Conservation (phyloP, 2,888 invertebrate species). For the Coelogynopora nodosa region DNA sequence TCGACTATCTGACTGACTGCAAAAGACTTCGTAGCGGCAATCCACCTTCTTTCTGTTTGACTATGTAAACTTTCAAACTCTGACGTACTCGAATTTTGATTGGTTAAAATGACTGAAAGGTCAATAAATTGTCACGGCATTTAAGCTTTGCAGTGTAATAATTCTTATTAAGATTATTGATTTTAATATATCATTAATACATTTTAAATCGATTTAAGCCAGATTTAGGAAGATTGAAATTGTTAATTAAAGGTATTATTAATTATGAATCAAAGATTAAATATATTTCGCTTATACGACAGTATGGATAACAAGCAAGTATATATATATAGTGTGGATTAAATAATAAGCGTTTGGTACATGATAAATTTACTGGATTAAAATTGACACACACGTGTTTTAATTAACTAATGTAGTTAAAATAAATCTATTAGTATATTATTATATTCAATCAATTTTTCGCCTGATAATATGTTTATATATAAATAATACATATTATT, state of each 20-base stretch:
- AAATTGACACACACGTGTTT: too few relatives aligned
- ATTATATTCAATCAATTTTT: too few relatives aligned
- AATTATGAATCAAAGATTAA: too few relatives aligned
- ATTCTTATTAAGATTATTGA: neutral
- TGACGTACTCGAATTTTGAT: constrained; percentile 27
- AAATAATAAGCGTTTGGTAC: too few relatives aligned
- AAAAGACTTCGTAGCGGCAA: neutral
- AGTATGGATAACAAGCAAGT: too few relatives aligned
- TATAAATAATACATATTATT: neutral
- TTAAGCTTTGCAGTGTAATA: neutral
- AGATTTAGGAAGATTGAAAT: too few relatives aligned
- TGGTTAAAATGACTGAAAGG: neutral
- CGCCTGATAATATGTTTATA: too few relatives aligned
- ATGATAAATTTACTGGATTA: too few relatives aligned
- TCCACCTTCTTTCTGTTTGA: constrained; percentile 9
- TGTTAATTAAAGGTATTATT: too few relatives aligned
- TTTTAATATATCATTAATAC: neutral
- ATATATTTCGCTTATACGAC: too few relatives aligned
- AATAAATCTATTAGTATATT: neutral
- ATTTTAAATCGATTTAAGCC: too few relatives aligned
- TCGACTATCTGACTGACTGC: neutral
- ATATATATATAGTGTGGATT: too few relatives aligned
- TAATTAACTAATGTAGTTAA: neutral
- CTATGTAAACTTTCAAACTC: constrained; percentile 15
- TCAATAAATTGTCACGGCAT: neutral